phyloP scores from a whole-genome alignment of 2,888 invertebrate species.

The Linnaemya vulpina region DNA sequence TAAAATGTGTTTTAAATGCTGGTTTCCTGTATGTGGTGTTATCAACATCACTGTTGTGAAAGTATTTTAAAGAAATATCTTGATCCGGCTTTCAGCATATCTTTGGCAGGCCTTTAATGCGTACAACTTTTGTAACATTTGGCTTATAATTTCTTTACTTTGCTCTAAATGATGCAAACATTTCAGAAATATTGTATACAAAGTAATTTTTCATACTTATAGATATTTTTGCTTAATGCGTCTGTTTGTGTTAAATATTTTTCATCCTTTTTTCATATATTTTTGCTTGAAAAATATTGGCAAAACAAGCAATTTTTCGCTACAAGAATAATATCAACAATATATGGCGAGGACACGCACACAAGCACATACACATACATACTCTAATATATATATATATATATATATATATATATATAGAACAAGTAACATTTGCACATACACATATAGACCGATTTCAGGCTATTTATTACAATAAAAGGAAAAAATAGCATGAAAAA shows the following conservation, averaged over 20 bases:
- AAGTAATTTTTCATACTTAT: slow-evolving; percentile 41
- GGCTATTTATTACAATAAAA: not conserved
- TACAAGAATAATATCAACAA: slow-evolving; percentile 49
- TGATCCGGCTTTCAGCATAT: too few species aligned
- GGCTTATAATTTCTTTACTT: slow-evolving; percentile 1
- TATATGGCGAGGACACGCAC: slow-evolving; percentile 8
- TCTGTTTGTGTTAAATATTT: slow-evolving; percentile 5
- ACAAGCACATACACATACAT: not conserved
- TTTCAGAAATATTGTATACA: slow-evolving; percentile 33
- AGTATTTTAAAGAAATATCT: too few species aligned
- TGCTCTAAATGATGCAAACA: slow-evolving; percentile 42
- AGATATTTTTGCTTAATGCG: slow-evolving; percentile 15
- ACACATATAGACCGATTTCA: not conserved
- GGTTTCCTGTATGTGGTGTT: too few species aligned
- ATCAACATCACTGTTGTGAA: too few species aligned
- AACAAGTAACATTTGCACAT: too few species aligned
- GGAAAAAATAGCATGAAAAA: not conserved
- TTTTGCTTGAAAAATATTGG: slow-evolving; percentile 13
- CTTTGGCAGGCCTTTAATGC: not conserved
- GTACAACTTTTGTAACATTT: not conserved
- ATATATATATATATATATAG: too few species aligned
- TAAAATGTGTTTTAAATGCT: too few species aligned
- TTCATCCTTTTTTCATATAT: slow-evolving; percentile 11
- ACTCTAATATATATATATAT: too few species aligned
- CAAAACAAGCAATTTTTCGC: slow-evolving; percentile 28